Evolutionary conservation across 2,797 vertebrate genomes (phyloP), one percentile per base, ranked within the genome.

Genomic region (Sebastes flavidus): DNA sequence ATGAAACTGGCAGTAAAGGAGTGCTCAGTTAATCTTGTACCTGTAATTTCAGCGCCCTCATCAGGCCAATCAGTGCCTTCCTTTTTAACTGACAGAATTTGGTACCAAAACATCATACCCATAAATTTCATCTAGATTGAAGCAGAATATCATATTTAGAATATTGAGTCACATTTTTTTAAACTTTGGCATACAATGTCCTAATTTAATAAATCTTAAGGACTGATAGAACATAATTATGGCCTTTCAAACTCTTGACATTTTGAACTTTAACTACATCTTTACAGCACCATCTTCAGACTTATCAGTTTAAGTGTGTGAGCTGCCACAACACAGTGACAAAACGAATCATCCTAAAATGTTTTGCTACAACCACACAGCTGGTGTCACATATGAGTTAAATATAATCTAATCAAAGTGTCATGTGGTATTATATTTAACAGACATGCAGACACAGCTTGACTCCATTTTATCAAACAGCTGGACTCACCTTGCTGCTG

Each of bases 401-500:
- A 13, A 38, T 36, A 14, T 1, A 1, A 4, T 46, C n/a, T 14
- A 27, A 25, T 30, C 8, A 54, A 7, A 16, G 25, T 46, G 32
- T 72, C 4, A 38, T 18, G 42, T 46, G 49, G 7, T 22, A 6
- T 22, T 3, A 6, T 11, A 32, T 24, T 36, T 18, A 1, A 75
- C 6, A 56, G 22, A 65, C 14, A 62, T 6, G 25, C 25, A 25
- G 32, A 29, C 14, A 16, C 3, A 66, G 36, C 2, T 34, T 24
- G 42, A 38, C 32, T 65, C 12, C 27, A 56, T 42, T 8, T 30
- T 1, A 52, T 49, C 60, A 70, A 16, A 13, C 62, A 59, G 36
- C 73, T 32, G 59, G 14, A 78, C 86, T 84, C 89, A 98, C 98
- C 97, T 91, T 97, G 95, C 6, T 97, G 96, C 83, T 98, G 97